Base-by-base conservation (phyloP, 2,888 invertebrate species). In the Drosophila hamatofila region DNA sequence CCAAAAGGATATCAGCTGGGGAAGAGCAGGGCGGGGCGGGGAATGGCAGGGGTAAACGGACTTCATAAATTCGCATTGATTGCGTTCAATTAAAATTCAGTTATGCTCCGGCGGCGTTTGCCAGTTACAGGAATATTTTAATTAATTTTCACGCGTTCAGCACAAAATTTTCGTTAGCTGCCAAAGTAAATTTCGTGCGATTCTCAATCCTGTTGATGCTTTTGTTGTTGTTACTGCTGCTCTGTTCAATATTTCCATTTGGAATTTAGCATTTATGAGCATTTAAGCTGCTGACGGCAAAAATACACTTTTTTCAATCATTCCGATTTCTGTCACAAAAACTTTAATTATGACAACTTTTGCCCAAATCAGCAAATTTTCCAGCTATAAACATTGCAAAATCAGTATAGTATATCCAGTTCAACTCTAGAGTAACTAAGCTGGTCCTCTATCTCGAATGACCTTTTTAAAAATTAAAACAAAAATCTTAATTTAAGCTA, bases 61-160 rank as follows among this genome's bases (percentile, higher is more conserved):
- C 66, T 87, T 71, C 75, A 91, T 91, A 87, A 91, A 91, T 91
- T 91, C 89, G 89, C 92, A 92, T 92, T 92, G 92, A 92, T 92
- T 92, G 92, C 88, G 90, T 92, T 89, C 92, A 92, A 92, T 92
- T 92, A 92, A 92, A 92, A 92, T 92, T 92, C 92, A 92, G 91
- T 91, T 92, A 91, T 92, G 90, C 90, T 87, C 83, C 78, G 81
- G 68, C 87, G 84, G 84, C 82, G 84, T 64, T 82, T 80, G 81
- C 82, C 79, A 87, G 81, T 73, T 73, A 81, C 83, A 86, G 83
- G 81, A 90, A 90, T 90, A 92, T 92, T 92, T 92, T 92, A 92
- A 92, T 92, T 92, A 92, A 92, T 92, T 92, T 92, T 91, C 91
- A 87, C 91, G 87, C 89, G 89, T 89, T 92, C 92, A 92, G 91